Evolutionary conservation across 2,797 vertebrate species (phyloP), one percentile per base, ranked within the genome.

Genomic region (Gymnodraco acuticeps): DNA sequence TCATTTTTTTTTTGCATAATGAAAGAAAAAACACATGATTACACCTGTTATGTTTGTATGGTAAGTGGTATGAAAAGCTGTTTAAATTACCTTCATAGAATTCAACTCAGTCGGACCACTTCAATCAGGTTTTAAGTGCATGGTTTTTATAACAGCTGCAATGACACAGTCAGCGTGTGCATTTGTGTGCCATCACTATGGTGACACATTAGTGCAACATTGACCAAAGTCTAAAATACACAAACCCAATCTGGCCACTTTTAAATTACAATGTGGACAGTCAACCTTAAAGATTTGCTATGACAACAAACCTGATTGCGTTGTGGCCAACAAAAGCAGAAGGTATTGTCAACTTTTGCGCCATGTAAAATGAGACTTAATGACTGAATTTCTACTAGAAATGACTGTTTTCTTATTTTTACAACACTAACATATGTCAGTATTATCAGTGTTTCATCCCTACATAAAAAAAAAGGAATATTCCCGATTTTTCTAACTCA

Each of bases 241-340:
- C 58, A 78, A 65, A 67, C 31, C 14, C 75, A 67, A 66, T 77
- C 61, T 76, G 64, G 59, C 73, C 33, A 61, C 13, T 54, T 77
- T 62, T 42, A 43, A 66, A 73, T 80, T 55, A 77, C 59, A 81
- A 64, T 52, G 62, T 77, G 55, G 9, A 65, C n/a, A 50, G 17
- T 70, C 43, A 45, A 13, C 58, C 50, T 69, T 62, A 43, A 69
- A 75, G 73, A 84, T 85, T 68, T 82, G 70, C 70, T 72, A 56
- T 70, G 4, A 66, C 74, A 70, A 70, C n/a, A 60, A 65, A 61
- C 54, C 0, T 19, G 33, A 64, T 58, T 27, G 7, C 31, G 0
- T 45, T 61, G 17, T 56, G 31, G 19, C 42, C 54, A 15, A 51
- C 23, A 66, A 73, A 55, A 67, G 38, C 64, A 11, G 33, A 14